Conservation (phyloP, 2,113 vertebrate species). For the Gavia stellata region DNA sequence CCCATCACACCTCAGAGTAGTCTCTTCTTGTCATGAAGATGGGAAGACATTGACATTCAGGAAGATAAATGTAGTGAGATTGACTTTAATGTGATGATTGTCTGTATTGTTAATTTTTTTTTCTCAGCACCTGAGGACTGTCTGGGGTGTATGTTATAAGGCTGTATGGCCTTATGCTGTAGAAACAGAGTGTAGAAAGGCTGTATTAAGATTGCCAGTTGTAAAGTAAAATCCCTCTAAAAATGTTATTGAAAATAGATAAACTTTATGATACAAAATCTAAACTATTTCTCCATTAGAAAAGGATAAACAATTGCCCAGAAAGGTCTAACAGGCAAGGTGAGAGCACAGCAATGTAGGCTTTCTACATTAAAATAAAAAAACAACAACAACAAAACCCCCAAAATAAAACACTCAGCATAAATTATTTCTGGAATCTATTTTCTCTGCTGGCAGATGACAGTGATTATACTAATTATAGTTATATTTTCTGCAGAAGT, state of each 20-base stretch:
- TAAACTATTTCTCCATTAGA: background rate
- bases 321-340: background rate
- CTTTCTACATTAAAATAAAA: background rate
- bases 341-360: background rate
- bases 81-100: background rate
- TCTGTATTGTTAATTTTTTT: background rate
- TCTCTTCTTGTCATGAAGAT: background rate
- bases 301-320: background rate
- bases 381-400: background rate
- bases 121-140: background rate
- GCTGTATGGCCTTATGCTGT: background rate
- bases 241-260: background rate
- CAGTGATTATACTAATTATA: slow-evolving; percentile 23
- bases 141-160: background rate
- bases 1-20: background rate
- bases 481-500: slow-evolving; percentile 14
- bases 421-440: slow-evolving; percentile 18
- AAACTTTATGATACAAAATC: background rate
- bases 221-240: background rate
- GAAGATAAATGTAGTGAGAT: background rate
- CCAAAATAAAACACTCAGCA: background rate
- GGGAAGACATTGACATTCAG: background rate
- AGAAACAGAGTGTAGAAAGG: background rate
- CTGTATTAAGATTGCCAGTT: background rate
- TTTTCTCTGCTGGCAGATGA: slow-evolving; percentile 13